phyloP scores from a whole-genome alignment of 2,113 vertebrate genomes.

The Hydropotes inermis region DNA sequence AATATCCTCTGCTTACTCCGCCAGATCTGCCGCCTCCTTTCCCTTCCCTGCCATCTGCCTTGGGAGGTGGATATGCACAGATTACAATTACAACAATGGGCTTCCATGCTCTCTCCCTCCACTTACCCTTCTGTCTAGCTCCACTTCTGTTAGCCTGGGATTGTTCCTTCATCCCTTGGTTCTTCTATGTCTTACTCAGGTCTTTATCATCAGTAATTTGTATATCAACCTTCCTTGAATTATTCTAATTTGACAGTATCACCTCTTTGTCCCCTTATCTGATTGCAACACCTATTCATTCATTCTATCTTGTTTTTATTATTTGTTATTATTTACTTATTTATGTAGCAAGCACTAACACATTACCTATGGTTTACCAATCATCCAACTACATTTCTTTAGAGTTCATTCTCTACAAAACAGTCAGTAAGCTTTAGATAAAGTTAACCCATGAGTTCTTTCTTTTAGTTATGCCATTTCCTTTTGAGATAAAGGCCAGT shows the following conservation, averaged over 20 bases:
- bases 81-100: rapidly evolving
- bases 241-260: neutral
- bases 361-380: neutral
- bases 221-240: neutral
- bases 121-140: neutral
- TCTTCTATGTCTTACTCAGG: neutral
- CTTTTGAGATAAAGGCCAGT: neutral
- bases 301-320: neutral
- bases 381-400: neutral
- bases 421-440: neutral
- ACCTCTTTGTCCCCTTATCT: neutral
- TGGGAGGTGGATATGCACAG: neutral
- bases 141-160: too few species aligned
- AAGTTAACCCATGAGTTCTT: neutral
- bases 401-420: neutral
- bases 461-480: neutral
- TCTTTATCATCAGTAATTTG: neutral
- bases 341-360: neutral
- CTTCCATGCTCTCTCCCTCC: neutral
- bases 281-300: neutral
- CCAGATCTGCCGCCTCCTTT: neutral
- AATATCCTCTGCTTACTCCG: neutral
- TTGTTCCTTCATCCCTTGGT: neutral
- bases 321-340: neutral
- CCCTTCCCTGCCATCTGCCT: neutral